Base-by-base conservation (phyloP, 2,888 invertebrate genomes). In the Aspidiotus rigidus region DNA sequence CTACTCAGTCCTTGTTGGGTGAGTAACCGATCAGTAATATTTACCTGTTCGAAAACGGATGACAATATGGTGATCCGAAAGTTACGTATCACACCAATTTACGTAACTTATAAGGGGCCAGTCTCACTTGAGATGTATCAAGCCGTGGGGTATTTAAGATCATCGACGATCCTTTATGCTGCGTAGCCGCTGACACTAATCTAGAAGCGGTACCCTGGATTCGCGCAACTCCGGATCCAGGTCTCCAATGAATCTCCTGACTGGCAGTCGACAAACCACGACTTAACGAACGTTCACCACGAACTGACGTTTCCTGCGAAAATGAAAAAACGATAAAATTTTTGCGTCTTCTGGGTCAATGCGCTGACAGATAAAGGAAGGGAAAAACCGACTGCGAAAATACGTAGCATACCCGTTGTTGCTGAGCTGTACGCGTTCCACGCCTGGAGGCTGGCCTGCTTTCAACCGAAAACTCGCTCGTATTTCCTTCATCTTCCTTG, bases 1-100 rank as follows among this genome's bases (percentile, higher is more conserved):
- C 88, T 88, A 41, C 84, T 84, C 64, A 90, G 80, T 0, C 90
- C 90, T 80, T 90, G 90, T 75, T 90, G 89, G 1, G 90, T 90
- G 74, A 89, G 86, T 13, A 90, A 89, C 70, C 90, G 81, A 74
- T 90, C 90, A 62, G 86, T 82, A 76, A 86, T 79, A 69, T 76
- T 77, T 39, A 77, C 75, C 77, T 77, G 64, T 1, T 7, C 28
- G 40, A 57, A 55, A 55, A 16, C 7, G 3, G n/a, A 8, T 16
- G 6, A 55, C 28, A 55, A 55, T 55, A 55, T 13, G 9, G 56
- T 53, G 5, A 53, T 13, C 11, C 5, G 53, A 3, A 1, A n/a
- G n/a, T 53, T 13, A 53, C 2, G n/a, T 11, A n/a, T 13, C 53
- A 53, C 2, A 1, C n/a, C 11, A 53, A 1, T 53, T 53, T 53